Base-by-base conservation (phyloP, 2,888 invertebrate species). In the Metacarcinus magister region DNA sequence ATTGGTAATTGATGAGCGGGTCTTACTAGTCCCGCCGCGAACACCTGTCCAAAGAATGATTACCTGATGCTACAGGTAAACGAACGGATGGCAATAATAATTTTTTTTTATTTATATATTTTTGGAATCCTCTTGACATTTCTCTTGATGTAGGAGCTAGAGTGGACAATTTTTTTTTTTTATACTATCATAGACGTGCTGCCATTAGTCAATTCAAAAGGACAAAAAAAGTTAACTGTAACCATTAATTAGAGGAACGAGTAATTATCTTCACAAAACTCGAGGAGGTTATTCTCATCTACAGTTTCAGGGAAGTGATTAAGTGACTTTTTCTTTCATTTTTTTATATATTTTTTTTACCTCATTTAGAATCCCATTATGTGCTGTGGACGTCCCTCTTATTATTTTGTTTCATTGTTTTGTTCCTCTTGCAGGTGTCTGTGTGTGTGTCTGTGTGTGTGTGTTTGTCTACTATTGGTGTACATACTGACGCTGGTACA, bases 1-100 rank as follows among this genome's bases (percentile, higher is more conserved):
- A 75, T 75, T n/a, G 75, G 28, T 75, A 75, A 75, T 75, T 75
- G 75, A 75, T 75, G 75, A 28, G 75, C 75, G 28, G 75, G 75
- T 75, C 28, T 75, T 75, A 75, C 60, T 60, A 23, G 19, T 60
- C 23, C 60, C 23, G 23, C 23, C 60, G 16, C 60, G 60, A 60
- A 23, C 60, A 60, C 60, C 60, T 60, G 60, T 4, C 60, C 23
- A 23, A 23, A 60, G 60, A 60, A 60, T 60, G 23, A 5, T 60
- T 23, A 60, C 60, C 60, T 16, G 60, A 8, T 5, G 23, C 60
- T 23, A 60, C 60, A 39, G 39, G 0, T 60, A 23, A 60, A 60
- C 16, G 60, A 60, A 19, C 60, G 23, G 3, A 23, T 23, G 16
- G 60, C 4, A 19, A 19, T 60, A 19, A n/a, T n/a, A n/a, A n/a